These are phyloP conservation scores for Ips nitidus DNA, from an alignment of 1,140 invertebrate genomes.

Conservation along the genomic window DNA sequence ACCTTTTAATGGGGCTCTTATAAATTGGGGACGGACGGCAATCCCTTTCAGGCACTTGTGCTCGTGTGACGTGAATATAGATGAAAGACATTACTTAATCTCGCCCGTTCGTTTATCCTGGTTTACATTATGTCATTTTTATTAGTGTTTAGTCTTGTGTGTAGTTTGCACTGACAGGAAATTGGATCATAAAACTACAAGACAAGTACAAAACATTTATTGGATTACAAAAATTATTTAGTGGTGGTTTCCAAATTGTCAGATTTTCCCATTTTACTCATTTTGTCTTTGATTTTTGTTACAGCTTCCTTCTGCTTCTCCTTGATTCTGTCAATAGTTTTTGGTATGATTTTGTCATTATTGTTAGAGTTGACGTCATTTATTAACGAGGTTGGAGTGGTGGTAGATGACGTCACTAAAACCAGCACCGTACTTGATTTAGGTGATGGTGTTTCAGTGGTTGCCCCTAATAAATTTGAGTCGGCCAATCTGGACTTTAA, in stretches of 20 bases:
- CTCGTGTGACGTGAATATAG: slow-evolving; percentile 1
- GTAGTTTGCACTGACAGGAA: background rate
- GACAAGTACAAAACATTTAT: background rate
- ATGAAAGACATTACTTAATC: slow-evolving; percentile 1
- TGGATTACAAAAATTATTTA: background rate
- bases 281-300: slow-evolving; percentile 10
- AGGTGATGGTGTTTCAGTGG: background rate
- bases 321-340: background rate
- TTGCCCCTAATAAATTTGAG: too few species aligned
- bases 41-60: slow-evolving; percentile 1
- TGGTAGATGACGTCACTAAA: background rate
- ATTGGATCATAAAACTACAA: background rate
- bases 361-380: background rate
- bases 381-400: background rate
- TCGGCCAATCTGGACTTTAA: too few species aligned
- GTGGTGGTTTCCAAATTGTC: background rate
- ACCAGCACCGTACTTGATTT: background rate
- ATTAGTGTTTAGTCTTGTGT: background rate
- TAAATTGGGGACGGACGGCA: background rate
- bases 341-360: background rate
- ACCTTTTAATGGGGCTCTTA: background rate
- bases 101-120: background rate
- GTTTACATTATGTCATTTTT: background rate
- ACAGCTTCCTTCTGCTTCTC: slow-evolving; percentile 11
- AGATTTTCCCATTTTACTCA: background rate